Percentiles rank a stretch among this genome's conserved stretches.
Evolutionary conservation across 2,888 invertebrate genomes (phyloP).

Genomic region (Dicyrtomina minuta): DNA sequence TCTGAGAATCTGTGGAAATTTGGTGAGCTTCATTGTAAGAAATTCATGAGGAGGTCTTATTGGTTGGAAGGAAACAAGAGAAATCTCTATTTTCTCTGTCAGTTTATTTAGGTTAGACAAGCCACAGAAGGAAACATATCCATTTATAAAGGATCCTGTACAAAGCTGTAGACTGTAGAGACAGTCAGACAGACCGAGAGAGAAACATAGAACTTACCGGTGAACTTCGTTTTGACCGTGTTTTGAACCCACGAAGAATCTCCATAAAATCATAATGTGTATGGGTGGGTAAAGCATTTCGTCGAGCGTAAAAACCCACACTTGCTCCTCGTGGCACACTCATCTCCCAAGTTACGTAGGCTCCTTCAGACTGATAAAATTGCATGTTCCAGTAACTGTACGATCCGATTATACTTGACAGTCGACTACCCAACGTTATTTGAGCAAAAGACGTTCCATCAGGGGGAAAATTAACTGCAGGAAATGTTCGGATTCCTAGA

Average conservation of each 20-base stretch:
- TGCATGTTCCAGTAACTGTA: slow-evolving; percentile 98
- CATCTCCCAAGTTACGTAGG: slow-evolving; percentile 92
- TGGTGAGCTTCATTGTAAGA: too few species aligned
- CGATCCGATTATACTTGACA: slow-evolving; percentile 85
- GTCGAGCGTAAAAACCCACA: slow-evolving; percentile 90
- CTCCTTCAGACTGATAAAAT: slow-evolving; percentile 90
- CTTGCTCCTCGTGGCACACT: slow-evolving; percentile 87
- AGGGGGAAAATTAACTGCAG: slow-evolving; percentile 86
- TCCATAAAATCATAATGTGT: slow-evolving; percentile 96
- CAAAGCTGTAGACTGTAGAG: neutral
- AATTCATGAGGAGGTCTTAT: too few species aligned
- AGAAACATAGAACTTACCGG: slow-evolving; percentile 68
- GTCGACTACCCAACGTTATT: slow-evolving; percentile 81
- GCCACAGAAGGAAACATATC: neutral
- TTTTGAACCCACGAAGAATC: slow-evolving; percentile 86
- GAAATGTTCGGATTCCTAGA: slow-evolving; percentile 68
- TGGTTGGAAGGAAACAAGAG: neutral
- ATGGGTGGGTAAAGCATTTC: slow-evolving; percentile 92
- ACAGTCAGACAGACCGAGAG: neutral
- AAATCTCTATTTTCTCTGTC: neutral
- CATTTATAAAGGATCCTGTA: neutral
- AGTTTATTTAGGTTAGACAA: neutral
- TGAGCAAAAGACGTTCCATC: slow-evolving; percentile 90
- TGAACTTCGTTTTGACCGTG: slow-evolving; percentile 77
- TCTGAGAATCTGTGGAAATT: neutral